Evolutionary conservation across 1,140 invertebrate species (phyloP), one percentile per base, ranked within the genome.

Genomic region (Hylyphantes graminicola): DNA sequence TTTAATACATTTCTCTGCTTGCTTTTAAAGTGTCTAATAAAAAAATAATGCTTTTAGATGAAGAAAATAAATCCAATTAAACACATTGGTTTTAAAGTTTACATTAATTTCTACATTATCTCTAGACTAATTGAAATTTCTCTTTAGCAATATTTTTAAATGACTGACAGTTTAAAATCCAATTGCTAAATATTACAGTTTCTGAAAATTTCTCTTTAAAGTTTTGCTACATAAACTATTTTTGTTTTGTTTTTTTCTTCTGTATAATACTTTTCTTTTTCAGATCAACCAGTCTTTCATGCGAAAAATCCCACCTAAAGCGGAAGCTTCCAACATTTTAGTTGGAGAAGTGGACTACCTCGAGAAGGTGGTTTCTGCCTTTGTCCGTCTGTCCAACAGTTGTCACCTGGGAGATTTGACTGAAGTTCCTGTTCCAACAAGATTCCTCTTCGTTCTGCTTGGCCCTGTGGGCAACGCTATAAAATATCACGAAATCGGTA

Each of bases 261-360:
- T 35, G 35, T 35, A 35, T 35, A 5, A 35, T 35, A 13, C 6
- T 53, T 61, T 65, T 51, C 65, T 35, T 10, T 75, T 48, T 35
- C 57, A 87, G 87, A 82, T 85, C 21, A 89, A 90, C 76, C 88
- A 87, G 17, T 64, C 86, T 7, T 89, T 90, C 61, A 79, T 89
- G 82, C 87, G 87, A 70, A 91, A 90, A 86, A 87, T 91, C 53
- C 89, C 89, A 57, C 80, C 87, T 10, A 87, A 87, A 15, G 85
- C 89, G 4, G 90, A 91, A 86, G 87, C 89, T 48, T 88, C 89
- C 19, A 89, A 89, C 67, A 90, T 90, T 50, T 53, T 90, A 53
- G 88, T 90, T 9, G 89, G 88, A 9, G 87, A 89, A 85, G 86
- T 89, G 11, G 87, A 88, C 61, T 88, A 87, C 73, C 68, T 90